Evolutionary conservation across 2,797 vertebrate genomes (phyloP).

Genomic region (Chromobotia macracanthus): DNA sequence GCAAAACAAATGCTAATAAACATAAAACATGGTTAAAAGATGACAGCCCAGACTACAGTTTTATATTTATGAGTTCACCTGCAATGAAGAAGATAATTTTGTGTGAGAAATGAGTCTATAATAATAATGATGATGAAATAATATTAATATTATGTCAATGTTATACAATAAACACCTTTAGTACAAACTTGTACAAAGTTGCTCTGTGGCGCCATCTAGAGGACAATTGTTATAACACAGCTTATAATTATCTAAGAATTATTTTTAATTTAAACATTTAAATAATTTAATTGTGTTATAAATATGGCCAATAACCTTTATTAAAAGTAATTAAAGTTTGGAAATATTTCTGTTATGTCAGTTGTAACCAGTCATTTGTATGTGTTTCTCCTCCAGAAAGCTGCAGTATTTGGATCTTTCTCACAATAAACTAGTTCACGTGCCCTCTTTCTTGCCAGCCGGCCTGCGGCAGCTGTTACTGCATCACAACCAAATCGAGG

Average conservation of each 20-base stretch:
- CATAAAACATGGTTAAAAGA: too few species aligned
- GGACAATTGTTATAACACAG: conserved; percentile 10
- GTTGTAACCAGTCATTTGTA: too few species aligned
- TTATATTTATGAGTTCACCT: too few species aligned
- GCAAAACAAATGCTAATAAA: too few species aligned
- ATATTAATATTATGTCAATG: not conserved
- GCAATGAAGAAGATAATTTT: too few species aligned
- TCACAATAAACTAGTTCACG: conserved; percentile 69
- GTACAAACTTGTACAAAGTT: too few species aligned
- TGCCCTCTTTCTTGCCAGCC: conserved; percentile 72
- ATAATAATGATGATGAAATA: not conserved
- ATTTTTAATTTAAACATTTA: not conserved
- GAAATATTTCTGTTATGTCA: not conserved
- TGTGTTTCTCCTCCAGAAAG: conserved; percentile 61
- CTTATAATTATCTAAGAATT: not conserved
- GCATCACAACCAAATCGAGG: conserved; percentile 72
- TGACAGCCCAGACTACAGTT: too few species aligned
- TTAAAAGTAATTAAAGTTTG: not conserved
- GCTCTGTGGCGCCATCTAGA: conserved; percentile 34
- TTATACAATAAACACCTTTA: not conserved
- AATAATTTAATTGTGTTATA: not conserved
- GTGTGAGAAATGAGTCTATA: not conserved
- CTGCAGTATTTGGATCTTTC: conserved; percentile 74
- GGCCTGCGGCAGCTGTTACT: conserved; percentile 64
- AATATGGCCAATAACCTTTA: not conserved